phyloP scores from a whole-genome alignment of 2,797 vertebrate genomes.

The Streptopelia turtur region DNA sequence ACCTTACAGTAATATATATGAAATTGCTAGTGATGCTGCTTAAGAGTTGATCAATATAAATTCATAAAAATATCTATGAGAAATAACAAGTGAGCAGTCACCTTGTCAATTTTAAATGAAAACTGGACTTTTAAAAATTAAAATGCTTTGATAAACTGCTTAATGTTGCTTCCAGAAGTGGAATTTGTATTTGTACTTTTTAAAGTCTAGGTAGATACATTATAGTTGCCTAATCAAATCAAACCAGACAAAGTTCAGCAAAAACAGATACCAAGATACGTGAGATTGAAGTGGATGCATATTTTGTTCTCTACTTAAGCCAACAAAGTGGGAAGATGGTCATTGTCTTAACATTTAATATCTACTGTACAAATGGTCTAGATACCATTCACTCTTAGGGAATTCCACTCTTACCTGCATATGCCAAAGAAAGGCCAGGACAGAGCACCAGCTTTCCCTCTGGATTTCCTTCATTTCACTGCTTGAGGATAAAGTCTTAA shows the following conservation, averaged over 20 bases:
- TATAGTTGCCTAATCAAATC: background rate
- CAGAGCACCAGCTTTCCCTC: background rate
- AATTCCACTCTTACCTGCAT: background rate
- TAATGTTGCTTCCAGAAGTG: slow-evolving; percentile 25
- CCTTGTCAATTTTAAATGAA: background rate
- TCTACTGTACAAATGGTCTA: background rate
- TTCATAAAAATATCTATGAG: background rate
- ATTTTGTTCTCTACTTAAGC: background rate
- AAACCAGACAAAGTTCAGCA: background rate
- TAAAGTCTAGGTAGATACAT: background rate
- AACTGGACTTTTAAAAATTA: background rate
- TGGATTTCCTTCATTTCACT: background rate
- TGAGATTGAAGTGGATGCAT: background rate
- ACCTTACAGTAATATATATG: background rate
- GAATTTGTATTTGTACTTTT: background rate
- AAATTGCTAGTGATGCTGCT: background rate
- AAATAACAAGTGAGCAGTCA: background rate
- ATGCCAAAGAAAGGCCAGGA: background rate
- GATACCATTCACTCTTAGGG: background rate
- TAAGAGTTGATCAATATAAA: background rate
- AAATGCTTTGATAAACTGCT: background rate
- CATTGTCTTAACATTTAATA: background rate
- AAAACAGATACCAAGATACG: background rate
- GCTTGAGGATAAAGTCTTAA: background rate
- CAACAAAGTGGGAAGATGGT: background rate